A percentile compares a stretch with the other conserved stretches of the same genome.
phyloP scores from a whole-genome alignment of 2,888 invertebrate species.

The Pristionchus japonicus region DNA sequence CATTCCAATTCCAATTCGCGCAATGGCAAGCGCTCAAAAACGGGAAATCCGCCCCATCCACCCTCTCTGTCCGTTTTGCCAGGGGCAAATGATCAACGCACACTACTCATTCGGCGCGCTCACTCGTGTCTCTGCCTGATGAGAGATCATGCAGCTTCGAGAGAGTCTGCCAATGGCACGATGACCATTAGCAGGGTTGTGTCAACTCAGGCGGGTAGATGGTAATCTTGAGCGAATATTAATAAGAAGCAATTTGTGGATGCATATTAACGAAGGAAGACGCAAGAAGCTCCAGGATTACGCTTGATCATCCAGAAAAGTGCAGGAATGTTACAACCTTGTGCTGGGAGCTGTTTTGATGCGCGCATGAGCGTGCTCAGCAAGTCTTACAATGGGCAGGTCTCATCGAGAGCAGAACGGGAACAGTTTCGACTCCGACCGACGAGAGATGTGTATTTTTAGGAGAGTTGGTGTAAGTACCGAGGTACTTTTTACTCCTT shows the following conservation, averaged over 20 bases:
- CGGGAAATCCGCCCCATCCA: not conserved
- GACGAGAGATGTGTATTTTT: not conserved
- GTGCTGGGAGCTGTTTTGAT: not conserved
- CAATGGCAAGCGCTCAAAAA: slow-evolving; percentile 10
- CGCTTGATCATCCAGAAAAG: too few species aligned
- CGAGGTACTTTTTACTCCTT: not conserved
- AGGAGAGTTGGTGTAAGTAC: not conserved
- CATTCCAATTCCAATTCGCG: slow-evolving; percentile 36
- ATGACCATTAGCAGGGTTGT: not conserved
- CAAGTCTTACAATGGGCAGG: not conserved
- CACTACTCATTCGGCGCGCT: too few species aligned
- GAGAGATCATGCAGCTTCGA: too few species aligned
- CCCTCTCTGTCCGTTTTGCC: not conserved
- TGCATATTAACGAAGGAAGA: too few species aligned
- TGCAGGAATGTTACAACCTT: not conserved
- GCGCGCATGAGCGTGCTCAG: too few species aligned
- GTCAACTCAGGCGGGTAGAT: not conserved
- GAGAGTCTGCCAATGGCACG: not conserved
- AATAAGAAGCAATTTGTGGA: too few species aligned
- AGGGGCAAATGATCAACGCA: not conserved
- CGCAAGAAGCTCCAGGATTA: too few species aligned
- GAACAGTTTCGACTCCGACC: not conserved
- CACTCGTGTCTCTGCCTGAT: too few species aligned
- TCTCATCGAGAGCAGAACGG: not conserved
- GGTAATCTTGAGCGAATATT: not conserved